Evolutionary conservation across 2,113 vertebrate genomes (phyloP), one percentile per base, ranked within the genome.

Genomic region (Ciconia maguari): DNA sequence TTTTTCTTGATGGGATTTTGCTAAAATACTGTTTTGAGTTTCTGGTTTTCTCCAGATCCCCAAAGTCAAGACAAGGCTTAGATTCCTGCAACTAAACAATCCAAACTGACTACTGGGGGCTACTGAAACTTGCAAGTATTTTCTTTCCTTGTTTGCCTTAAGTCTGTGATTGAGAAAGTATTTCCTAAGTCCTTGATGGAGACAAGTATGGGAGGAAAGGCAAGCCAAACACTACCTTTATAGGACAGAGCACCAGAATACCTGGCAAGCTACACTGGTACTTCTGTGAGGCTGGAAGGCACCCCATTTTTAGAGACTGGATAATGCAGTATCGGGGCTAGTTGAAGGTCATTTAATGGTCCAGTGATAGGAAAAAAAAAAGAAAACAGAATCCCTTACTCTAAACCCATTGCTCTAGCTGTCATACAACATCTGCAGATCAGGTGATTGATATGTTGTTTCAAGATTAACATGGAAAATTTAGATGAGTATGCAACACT

Each of bases 401-500:
- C 25, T 76, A 90, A 85, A 48, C 15, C 6, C 19, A 32, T 49
- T 72, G 34, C 36, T 85, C 57, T 68, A 84, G 15, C 54, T 71
- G 44, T 72, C 11, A 3, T 25, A 62, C 5, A 64, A 65, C 52
- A 26, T 71, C 51, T 90, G 30, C 64, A 89, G 60, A 72, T 65
- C 46, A 51, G 54, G 15, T 70, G 72, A 79, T 75, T 49, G 76
- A 92, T 74, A 86, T 1, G 30, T 55, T 81, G 13, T 36, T 55
- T 94, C 49, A 83, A 79, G 65, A 81, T 87, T 91, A 84, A 75
- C 65, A 68, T 83, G 81, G 46, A 44, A 89, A 93, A 89, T 75
- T 61, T 51, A 83, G 66, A 90, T 66, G 44, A 92, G 15, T 77
- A n/a, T 65, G 62, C 70, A 95, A 72, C 18, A 41, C 11, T 32